Conservation (phyloP, 2,113 vertebrate species). For the Rhinichthys klamathensis region DNA sequence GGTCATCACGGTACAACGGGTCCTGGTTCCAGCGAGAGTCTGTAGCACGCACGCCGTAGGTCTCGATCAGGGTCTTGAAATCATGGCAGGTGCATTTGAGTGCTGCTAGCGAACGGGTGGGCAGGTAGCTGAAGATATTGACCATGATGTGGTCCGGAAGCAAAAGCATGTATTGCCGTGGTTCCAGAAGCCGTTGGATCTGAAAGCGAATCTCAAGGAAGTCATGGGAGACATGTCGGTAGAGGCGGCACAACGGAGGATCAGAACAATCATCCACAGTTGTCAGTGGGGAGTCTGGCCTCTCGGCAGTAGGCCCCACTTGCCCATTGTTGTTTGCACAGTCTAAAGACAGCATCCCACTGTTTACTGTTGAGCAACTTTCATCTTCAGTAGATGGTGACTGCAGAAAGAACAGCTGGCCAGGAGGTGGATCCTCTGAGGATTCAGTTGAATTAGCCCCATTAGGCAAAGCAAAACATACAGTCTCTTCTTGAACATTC, state of each 20-base stretch:
- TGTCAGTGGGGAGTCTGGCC: slow-evolving; percentile 66
- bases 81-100: slow-evolving; percentile 94
- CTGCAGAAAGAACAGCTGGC: slow-evolving; percentile 89
- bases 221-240: slow-evolving; percentile 93
- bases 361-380: background rate
- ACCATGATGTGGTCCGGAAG: slow-evolving; percentile 95
- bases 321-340: slow-evolving; percentile 66
- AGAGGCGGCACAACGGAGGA: slow-evolving; percentile 89
- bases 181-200: slow-evolving; percentile 92
- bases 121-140: slow-evolving; percentile 91
- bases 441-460: slow-evolving; percentile 65
- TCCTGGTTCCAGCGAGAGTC: slow-evolving; percentile 94
- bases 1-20: slow-evolving; percentile 92
- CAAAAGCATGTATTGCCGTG: slow-evolving; percentile 91
- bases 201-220: slow-evolving; percentile 97
- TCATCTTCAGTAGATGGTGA: slow-evolving; percentile 73
- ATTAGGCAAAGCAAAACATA: slow-evolving; percentile 80
- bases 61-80: slow-evolving; percentile 91
- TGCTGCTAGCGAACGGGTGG: slow-evolving; percentile 88
- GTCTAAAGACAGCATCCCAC: slow-evolving; percentile 69
- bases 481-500: slow-evolving; percentile 90
- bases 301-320: slow-evolving; percentile 56
- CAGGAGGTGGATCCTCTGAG: slow-evolving; percentile 85
- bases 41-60: slow-evolving; percentile 85
- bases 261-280: slow-evolving; percentile 73